Base-by-base conservation (phyloP, 2,797 vertebrate species). In the Myotis daubentonii region DNA sequence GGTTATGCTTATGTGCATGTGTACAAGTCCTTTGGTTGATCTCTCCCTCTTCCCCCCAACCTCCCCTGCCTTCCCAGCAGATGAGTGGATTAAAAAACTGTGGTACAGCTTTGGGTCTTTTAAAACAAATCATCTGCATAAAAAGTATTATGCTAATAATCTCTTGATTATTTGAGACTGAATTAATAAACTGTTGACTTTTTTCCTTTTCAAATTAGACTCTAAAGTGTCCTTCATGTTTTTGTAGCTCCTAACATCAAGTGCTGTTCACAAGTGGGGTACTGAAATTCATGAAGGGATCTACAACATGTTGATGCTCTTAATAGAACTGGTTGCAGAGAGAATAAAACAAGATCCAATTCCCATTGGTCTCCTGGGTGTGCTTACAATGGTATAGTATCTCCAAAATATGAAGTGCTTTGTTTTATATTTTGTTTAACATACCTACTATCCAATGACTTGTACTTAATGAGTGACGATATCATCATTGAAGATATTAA, bases 221-320 rank as follows among this genome's bases (percentile, higher is more conserved):
- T 81, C 12, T 8, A 11, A 2, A 44, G 3, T 75, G 17, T 19
- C 28, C 53, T 82, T 83, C 88, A n/a, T 95, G 57, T 96, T 96
- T 75, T 90, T 95, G 38, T 91, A 99, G 99, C 97, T 99, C 96
- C 98, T 99, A 98, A 99, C 99, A 60, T 99, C 99, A 87, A 99
- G 99, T 96, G 99, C 99, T 30, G 99, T 99, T 93, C 99, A 99
- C 98, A 99, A 99, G 96, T 99, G 99, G 99, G 99, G 99, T 83
- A 99, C 99, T 0, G 99, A 99, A 98, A 99, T 99, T 97, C 99
- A 99, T 5, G 99, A 99, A 98, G 99, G 99, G 65, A 99, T 99
- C 98, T 99, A 99, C 98, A 99, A 99, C 98, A 99, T 99, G 99
- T 98, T 99, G 87, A 99, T 99, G 99, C 96, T 99, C 83, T 98